Percentiles rank a stretch among this genome's conserved stretches.
phyloP scores from a whole-genome alignment of 2,888 invertebrate species.

The Metellina segmentata region DNA sequence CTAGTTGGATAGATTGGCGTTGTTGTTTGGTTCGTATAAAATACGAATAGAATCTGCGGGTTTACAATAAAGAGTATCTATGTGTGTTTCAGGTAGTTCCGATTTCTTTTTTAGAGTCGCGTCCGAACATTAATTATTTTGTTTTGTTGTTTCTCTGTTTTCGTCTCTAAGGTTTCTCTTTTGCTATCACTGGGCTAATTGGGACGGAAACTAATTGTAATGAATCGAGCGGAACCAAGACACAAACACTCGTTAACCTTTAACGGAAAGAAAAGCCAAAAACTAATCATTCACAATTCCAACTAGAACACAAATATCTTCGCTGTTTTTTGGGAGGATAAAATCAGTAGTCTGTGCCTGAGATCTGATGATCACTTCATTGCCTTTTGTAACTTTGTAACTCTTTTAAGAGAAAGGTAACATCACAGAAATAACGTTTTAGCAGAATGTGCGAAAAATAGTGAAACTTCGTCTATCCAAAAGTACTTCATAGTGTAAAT shows the following conservation, averaged over 20 bases:
- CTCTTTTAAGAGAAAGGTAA: neutral
- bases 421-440: too few relatives aligned
- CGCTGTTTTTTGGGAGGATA: neutral
- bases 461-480: too few relatives aligned
- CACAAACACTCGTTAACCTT: slow-evolving; percentile 1
- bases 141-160: neutral
- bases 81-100: neutral
- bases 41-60: neutral
- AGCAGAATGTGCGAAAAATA: too few relatives aligned
- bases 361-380: neutral
- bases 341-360: neutral
- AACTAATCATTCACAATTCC: neutral
- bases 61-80: neutral
- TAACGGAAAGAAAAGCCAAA: neutral
- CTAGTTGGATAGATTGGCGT: too few relatives aligned
- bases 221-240: neutral
- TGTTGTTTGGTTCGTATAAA: too few relatives aligned
- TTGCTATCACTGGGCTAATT: neutral
- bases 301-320: neutral
- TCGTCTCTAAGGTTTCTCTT: neutral
- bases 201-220: neutral
- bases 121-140: neutral
- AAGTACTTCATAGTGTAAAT: too few relatives aligned
- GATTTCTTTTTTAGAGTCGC: neutral
- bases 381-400: neutral